Evolutionary conservation across 2,797 vertebrate species (phyloP), one percentile per base, ranked within the genome.

Genomic region (Sternotherus odoratus): DNA sequence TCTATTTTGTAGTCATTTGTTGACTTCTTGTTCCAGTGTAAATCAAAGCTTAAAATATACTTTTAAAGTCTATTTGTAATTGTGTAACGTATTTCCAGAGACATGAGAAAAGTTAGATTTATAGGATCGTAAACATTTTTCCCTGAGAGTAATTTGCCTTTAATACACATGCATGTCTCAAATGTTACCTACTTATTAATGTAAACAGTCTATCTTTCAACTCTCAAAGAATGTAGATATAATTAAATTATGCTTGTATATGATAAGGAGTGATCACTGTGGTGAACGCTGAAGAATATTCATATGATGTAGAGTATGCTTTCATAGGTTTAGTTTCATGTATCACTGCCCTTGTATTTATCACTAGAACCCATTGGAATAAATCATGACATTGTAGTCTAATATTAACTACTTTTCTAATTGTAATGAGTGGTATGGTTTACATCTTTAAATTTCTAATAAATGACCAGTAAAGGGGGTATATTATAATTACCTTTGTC

Each of bases 41-140:
- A 95, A 94, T 94, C 89, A 85, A 86, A 51, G 77, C 26, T 95
- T 93, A 77, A 3, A 63, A 82, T 95, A 69, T 39, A 69, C 19
- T 75, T 12, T 74, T 74, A 4, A 26, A 48, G 8, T 75, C 13
- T 48, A 17, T 17, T 30, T 28, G 8, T 75, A 48, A 75, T 75
- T 75, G 28, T 30, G 43, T 75, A 75, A 48, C 8, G 16, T 46
- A 46, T 48, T 75, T 75, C 86, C 51, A 89, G 87, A 90, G 6
- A 19, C 12, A 39, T 66, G 33, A 80, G 75, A 89, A 95, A 84
- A 12, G 15, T 2, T 48, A 4, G 53, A 77, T 33, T 79, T 12
- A 5, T 0, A 50, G 1, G 10, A 3, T 56, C 79, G 13, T 46
- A 21, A 56, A 33, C 9, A 54, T 66, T 36, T 36, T 57, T 30